phyloP scores from a whole-genome alignment of 2,888 invertebrate species.

The Cancer borealis region DNA sequence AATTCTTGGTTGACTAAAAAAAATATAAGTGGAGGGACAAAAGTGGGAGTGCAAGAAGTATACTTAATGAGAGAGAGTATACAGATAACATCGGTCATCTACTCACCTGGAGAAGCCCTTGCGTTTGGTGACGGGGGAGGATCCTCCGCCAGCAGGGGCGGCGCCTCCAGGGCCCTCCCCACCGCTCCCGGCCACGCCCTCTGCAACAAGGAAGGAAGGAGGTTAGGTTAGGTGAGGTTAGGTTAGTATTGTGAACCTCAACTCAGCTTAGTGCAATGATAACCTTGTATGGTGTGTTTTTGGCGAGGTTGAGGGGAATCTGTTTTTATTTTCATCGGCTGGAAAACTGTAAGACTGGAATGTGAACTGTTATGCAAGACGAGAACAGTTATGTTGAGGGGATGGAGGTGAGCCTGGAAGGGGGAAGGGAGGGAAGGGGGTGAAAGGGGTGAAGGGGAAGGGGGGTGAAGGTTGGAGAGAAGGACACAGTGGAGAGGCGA shows the following conservation, averaged over 20 bases:
- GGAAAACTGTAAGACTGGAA: not conserved
- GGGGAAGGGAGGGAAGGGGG: not conserved
- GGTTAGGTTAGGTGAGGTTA: not conserved
- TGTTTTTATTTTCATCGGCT: not conserved
- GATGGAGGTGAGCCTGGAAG: not conserved
- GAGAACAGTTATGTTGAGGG: not conserved
- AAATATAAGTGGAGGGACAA: not conserved
- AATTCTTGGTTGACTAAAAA: no score
- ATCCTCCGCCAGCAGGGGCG: constrained; percentile 80
- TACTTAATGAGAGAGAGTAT: no score
- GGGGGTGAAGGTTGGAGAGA: not conserved
- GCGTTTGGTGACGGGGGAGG: constrained; percentile 80
- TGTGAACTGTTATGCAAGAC: not conserved
- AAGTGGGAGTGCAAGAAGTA: not conserved
- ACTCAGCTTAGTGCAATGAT: not conserved
- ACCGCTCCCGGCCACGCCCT: constrained; percentile 69
- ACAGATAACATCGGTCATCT: no score
- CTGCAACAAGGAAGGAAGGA: constrained; percentile 48
- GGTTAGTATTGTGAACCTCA: not conserved
- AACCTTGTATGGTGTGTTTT: not conserved
- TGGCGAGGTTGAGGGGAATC: not conserved
- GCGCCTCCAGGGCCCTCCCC: constrained; percentile 76
- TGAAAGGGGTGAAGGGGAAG: not conserved
- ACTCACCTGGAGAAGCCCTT: constrained; percentile 77
- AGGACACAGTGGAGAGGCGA: not conserved